These are phyloP conservation scores for Loriculus beryllinus DNA, from an alignment of 2,797 vertebrate species.

Conservation along the genomic window DNA sequence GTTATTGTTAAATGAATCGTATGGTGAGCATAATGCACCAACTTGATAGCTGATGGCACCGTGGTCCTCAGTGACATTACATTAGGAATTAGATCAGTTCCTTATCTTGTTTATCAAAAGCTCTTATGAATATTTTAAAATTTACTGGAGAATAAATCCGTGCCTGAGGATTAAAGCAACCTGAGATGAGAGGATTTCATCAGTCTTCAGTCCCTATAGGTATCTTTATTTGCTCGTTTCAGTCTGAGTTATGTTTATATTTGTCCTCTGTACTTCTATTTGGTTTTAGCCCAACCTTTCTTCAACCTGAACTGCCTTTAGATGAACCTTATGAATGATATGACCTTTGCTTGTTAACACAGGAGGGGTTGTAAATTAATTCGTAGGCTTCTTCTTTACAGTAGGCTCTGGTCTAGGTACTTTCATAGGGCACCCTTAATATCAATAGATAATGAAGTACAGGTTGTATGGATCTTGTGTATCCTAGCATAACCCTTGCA, in stretches of 20 bases:
- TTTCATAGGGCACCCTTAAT: neutral
- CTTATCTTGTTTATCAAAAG: neutral
- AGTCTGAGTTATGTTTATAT: neutral
- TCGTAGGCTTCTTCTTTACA: neutral
- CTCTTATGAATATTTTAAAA: neutral
- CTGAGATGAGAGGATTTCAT: neutral
- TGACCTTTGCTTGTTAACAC: neutral
- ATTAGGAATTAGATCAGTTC: neutral
- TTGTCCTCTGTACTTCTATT: neutral
- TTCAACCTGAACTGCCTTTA: neutral
- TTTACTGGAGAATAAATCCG: neutral
- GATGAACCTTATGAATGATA: neutral
- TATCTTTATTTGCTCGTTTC: neutral
- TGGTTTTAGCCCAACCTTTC: neutral
- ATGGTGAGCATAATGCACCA: neutral
- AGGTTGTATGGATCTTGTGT: neutral
- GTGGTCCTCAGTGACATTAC: rapidly evolving
- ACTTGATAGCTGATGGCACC: neutral
- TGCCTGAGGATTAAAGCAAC: neutral
- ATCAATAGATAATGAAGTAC: neutral
- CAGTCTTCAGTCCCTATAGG: neutral
- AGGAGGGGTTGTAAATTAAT: neutral
- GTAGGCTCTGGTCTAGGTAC: neutral
- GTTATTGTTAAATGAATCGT: neutral
- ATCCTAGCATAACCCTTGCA: neutral